Conservation (phyloP, 2,113 vertebrate species). For the Tylochromis polylepis region DNA sequence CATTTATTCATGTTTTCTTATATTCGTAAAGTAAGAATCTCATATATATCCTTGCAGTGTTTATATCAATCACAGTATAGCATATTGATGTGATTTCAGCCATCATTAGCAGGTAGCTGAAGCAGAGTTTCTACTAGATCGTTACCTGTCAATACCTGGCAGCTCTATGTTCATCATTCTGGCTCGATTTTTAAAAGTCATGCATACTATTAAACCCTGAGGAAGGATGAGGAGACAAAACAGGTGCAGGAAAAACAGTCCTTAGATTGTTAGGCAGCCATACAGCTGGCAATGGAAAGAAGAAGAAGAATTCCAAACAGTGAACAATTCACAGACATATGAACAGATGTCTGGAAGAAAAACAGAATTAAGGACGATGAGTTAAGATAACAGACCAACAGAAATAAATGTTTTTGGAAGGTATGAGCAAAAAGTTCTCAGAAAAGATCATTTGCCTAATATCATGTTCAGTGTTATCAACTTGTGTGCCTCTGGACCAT, state of each 20-base stretch:
- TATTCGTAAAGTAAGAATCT: neutral
- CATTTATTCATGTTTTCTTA: neutral
- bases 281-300: neutral
- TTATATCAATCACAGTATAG: neutral
- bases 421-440: neutral
- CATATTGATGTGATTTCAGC: neutral
- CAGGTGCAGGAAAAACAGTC: neutral
- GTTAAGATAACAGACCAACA: neutral
- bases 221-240: neutral
- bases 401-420: neutral
- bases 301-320: neutral
- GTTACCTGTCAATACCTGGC: neutral
- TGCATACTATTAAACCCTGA: neutral
- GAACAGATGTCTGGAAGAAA: neutral
- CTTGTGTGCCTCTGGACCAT: neutral
- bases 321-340: neutral
- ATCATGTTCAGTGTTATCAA: neutral
- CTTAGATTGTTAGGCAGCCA: neutral
- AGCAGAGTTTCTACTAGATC: neutral
- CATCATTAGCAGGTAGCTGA: neutral
- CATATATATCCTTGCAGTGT: neutral
- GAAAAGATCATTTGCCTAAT: neutral
- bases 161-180: neutral
- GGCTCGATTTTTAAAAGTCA: neutral
- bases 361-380: neutral